These are phyloP conservation scores for Leptopilina myrica DNA, from an alignment of 2,888 invertebrate genomes.

Conservation along the genomic window DNA sequence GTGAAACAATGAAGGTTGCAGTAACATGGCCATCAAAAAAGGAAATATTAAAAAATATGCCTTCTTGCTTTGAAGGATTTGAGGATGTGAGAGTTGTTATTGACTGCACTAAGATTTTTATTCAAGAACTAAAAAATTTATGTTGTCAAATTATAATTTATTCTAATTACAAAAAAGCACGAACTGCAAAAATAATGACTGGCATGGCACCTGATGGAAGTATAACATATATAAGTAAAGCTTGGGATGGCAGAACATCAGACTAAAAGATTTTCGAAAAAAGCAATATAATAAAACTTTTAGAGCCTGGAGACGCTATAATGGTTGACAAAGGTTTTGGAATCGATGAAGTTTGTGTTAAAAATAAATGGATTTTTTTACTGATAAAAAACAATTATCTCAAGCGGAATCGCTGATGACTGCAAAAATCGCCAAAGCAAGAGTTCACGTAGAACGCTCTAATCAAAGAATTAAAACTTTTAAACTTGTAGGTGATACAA, in stretches of 20 bases:
- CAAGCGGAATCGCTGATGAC: constrained; percentile 48
- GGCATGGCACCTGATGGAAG: neutral
- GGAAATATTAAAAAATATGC: constrained; percentile 57
- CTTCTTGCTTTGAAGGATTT: constrained; percentile 59
- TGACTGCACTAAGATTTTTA: constrained; percentile 58
- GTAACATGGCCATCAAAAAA: constrained; percentile 52
- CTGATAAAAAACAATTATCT: constrained; percentile 53
- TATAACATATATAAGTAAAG: constrained; percentile 53
- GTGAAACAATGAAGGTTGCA: constrained; percentile 39
- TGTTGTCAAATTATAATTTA: constrained; percentile 53
- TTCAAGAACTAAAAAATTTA: constrained; percentile 52
- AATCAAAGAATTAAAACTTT: constrained; percentile 55
- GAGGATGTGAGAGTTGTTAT: constrained; percentile 55
- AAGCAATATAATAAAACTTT: constrained; percentile 45
- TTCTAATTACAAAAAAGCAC: constrained; percentile 49
- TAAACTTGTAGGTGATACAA: constrained; percentile 45
- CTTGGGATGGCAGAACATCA: constrained; percentile 49
- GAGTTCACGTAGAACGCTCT: constrained; percentile 55
- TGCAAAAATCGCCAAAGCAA: constrained; percentile 50
- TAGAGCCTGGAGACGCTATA: constrained; percentile 52
- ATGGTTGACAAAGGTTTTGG: constrained; percentile 57
- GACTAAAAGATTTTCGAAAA: constrained; percentile 48
- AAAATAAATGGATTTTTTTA: constrained; percentile 48
- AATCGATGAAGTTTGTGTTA: constrained; percentile 51
- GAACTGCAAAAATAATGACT: neutral